Evolutionary conservation across 2,113 vertebrate genomes (phyloP).

Genomic region (Macquaria australasica): DNA sequence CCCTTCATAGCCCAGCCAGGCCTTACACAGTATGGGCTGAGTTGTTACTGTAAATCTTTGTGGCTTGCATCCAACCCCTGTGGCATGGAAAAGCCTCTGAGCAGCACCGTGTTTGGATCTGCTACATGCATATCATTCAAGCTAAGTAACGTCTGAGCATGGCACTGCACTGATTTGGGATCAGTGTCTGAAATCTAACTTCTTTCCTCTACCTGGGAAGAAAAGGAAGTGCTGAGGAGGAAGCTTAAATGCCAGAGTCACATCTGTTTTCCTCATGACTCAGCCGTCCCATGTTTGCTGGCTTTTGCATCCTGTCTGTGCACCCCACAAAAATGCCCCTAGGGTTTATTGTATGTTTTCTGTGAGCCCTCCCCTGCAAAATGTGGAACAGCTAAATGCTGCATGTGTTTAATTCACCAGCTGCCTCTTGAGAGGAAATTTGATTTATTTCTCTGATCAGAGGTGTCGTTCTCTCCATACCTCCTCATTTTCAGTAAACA

Average conservation of each 20-base stretch:
- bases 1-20: slow-evolving; percentile 31
- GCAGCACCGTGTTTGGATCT: background rate
- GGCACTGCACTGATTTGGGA: background rate
- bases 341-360: slow-evolving; percentile 1
- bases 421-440: background rate
- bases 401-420: background rate
- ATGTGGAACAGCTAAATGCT: slow-evolving; percentile 4
- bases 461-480: background rate
- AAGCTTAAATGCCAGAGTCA: slow-evolving; percentile 20
- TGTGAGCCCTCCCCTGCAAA: background rate
- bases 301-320: slow-evolving; percentile 56
- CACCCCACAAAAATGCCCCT: slow-evolving; percentile 9
- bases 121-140: slow-evolving; percentile 9
- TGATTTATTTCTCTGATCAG: background rate
- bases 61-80: slow-evolving; percentile 48
- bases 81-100: slow-evolving; percentile 39
- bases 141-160: slow-evolving; percentile 1
- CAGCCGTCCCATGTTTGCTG: slow-evolving; percentile 48
- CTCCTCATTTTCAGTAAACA: background rate
- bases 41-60: slow-evolving; percentile 43
- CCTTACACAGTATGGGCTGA: slow-evolving; percentile 20
- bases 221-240: background rate
- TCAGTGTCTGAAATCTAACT: background rate
- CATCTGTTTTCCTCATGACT: slow-evolving; percentile 77
- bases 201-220: background rate